Base-by-base conservation (phyloP, 2,113 vertebrate species). In the Apaloderma vittatum region DNA sequence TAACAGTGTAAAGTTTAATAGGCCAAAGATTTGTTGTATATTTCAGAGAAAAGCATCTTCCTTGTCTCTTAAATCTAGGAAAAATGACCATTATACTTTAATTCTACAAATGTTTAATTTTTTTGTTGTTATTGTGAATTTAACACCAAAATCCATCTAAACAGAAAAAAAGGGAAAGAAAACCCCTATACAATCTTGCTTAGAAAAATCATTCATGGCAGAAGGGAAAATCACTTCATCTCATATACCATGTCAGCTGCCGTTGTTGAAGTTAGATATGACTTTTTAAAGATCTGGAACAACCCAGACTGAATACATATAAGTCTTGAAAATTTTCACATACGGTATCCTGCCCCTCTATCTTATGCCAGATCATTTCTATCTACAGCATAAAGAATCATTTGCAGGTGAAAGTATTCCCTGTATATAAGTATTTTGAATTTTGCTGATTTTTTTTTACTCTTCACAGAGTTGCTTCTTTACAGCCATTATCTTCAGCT, bases 211-310 rank as follows among this genome's bases (percentile, higher is more conserved):
- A 51, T 73, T 76, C 19, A 55, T 61, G 23, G 34, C 13, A 75
- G 48, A 72, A 65, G 45, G 11, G 21, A 76, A 72, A 68, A 61
- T 12, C 9, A 16, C 12, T 74, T 66, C 6, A 27, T 49, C 15
- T 76, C 30, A 27, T 21, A 24, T 40, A 8, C 3, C 29, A 27
- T 9, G 5, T 34, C 0, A 0, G n/a, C 32, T 80, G 12, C 22
- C 70, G 30, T 2, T n/a, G 20, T 14, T 84, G 72, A 86, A 84
- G 91, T 71, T 27, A 63, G 13, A 84, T 74, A 43, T 23, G 0
- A 34, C 13, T 76, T 82, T 45, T 48, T 73, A n/a, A 86, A 76
- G 30, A 70, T 13, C 48, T 71, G 22, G 18, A 48, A 70, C n/a
- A 66, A 29, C 14, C 15, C 37, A 68, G 82, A n/a, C 19, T 59